Conservation (phyloP, 1,140 invertebrate species). For the Scaptomyza graminum region DNA sequence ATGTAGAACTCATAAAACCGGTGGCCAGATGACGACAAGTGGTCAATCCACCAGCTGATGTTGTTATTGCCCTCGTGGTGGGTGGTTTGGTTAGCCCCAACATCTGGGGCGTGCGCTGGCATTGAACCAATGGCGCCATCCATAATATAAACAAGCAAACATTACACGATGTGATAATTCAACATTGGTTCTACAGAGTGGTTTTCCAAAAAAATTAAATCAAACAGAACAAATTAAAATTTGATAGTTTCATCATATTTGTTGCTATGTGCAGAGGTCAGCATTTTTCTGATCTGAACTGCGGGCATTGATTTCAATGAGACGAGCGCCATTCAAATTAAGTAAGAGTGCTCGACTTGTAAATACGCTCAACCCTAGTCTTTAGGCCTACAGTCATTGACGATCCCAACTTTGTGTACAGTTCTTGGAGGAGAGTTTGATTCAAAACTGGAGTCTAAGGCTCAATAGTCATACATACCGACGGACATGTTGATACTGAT, state of each 20-base stretch:
- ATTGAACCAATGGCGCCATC: conserved; percentile 54
- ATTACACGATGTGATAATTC: conserved; percentile 26
- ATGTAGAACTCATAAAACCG: conserved; percentile 26
- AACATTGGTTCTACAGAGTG: conserved; percentile 2
- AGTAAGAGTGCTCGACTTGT: too few species aligned
- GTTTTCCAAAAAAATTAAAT: neutral
- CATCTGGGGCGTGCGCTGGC: conserved; percentile 68
- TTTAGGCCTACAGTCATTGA: too few species aligned
- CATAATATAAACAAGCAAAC: conserved; percentile 63
- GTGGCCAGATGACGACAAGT: conserved; percentile 55
- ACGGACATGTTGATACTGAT: too few species aligned
- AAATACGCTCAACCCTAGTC: too few species aligned
- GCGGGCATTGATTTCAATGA: conserved; percentile 57
- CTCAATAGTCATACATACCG: too few species aligned
- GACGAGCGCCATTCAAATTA: conserved; percentile 34
- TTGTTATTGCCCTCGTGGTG: neutral
- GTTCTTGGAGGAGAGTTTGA: too few species aligned
- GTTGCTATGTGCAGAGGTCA: conserved; percentile 27
- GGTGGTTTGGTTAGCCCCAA: conserved; percentile 4
- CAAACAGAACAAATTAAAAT: conserved; percentile 41
- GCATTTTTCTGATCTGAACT: conserved; percentile 10
- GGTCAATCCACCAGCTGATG: conserved; percentile 30
- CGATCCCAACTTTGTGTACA: too few species aligned
- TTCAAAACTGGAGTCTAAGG: too few species aligned
- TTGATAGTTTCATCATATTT: conserved; percentile 34